Conservation (phyloP, 2,113 vertebrate genomes). For the Thalassoma bifasciatum region DNA sequence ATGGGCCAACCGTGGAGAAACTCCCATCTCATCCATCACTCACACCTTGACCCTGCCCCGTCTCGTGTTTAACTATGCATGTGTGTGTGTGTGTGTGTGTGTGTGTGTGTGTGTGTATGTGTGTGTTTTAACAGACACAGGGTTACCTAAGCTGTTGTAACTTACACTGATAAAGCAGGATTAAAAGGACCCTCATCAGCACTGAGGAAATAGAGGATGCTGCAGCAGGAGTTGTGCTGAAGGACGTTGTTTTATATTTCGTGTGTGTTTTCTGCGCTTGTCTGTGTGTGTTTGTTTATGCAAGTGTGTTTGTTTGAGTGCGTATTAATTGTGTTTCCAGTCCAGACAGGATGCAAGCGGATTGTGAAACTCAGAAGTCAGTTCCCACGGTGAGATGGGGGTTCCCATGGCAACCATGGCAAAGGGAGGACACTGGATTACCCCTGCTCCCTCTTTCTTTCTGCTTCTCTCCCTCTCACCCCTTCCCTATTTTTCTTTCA, state of each 20-base stretch:
- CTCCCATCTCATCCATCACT: slow-evolving; percentile 71
- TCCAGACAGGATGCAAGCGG: slow-evolving; percentile 76
- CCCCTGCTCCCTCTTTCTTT: slow-evolving; percentile 43
- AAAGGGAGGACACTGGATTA: slow-evolving; percentile 81
- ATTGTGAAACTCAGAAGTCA: slow-evolving; percentile 77
- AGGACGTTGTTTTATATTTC: slow-evolving; percentile 27
- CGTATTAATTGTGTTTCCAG: slow-evolving; percentile 68
- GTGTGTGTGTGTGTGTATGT: neutral
- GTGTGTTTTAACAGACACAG: neutral
- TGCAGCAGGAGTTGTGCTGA: slow-evolving; percentile 19
- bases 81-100: neutral
- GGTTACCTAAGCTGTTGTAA: slow-evolving; percentile 39
- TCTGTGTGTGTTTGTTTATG: slow-evolving; percentile 21
- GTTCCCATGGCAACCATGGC: slow-evolving; percentile 82
- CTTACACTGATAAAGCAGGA: slow-evolving; percentile 19
- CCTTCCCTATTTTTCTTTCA: neutral
- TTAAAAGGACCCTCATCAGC: slow-evolving; percentile 28
- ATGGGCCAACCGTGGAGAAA: slow-evolving; percentile 62
- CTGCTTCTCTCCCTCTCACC: slow-evolving; percentile 19
- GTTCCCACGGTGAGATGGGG: slow-evolving; percentile 81
- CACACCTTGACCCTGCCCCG: slow-evolving; percentile 63
- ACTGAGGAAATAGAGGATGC: slow-evolving; percentile 25
- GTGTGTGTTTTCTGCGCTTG: slow-evolving; percentile 23
- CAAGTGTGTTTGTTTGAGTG: slow-evolving; percentile 35
- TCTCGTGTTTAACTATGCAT: slow-evolving; percentile 31